Base-by-base conservation (phyloP, 1,140 invertebrate species). In the Drosophila parabipectinata region DNA sequence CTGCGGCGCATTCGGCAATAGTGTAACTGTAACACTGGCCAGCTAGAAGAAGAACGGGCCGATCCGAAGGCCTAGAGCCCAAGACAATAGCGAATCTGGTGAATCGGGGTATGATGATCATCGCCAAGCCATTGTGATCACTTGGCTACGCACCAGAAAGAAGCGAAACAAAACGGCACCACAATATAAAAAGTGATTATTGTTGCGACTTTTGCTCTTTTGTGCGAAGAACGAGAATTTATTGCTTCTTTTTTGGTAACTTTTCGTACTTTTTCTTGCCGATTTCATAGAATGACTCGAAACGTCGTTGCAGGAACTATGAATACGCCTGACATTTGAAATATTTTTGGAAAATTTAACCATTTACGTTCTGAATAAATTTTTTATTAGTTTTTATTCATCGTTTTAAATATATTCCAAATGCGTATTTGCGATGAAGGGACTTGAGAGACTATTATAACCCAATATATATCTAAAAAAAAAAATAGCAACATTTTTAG, bases 21-120 rank as follows among this genome's bases (percentile, higher is more conserved):
- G 64, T 74, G 68, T 56, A 83, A 77, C 69, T 83, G 79, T 85
- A 85, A 87, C 76, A 79, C 57, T 54, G 57, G 26, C 61, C 61
- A 39, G 18, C 15, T 9, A 39, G 45, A 32, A 66, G 28, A 63
- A 24, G 69, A 61, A 39, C 34, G 21, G 32, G 57, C 2, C 39
- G 32, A 41, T 48, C 18, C n/a, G 7, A n/a, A 48, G 52, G 5
- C 15, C 10, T n/a, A 2, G 41, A 18, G 15, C 10, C 14, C 41
- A 7, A 18, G 15, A 69, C 69, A 73, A 72, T 63, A 34, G 54
- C 41, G 67, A 58, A 77, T 68, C 63, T 39, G 37, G 34, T 14
- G 47, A 67, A 67, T 67, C 60, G 63, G 64, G 61, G 28, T 60
- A 34, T 66, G 62, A 75, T 79, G 69, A 79, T 55, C 69, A 79